Percentiles rank a stretch among this genome's conserved stretches.
Evolutionary conservation across 2,797 vertebrate genomes (phyloP).

Genomic region (Enteromius thamalakanensis): DNA sequence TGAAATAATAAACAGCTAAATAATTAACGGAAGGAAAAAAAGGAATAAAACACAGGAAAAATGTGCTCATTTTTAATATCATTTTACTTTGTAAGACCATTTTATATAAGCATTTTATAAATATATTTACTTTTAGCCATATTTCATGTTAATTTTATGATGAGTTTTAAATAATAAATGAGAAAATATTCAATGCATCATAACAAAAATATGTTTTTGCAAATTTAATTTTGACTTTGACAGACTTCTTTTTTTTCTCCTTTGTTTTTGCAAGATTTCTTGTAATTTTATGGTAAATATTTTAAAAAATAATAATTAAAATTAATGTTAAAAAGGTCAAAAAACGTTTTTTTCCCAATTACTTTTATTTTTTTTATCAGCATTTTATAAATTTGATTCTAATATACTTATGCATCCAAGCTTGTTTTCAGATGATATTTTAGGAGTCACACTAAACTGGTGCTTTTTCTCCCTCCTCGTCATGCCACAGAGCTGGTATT

Average conservation of each 20-base stretch:
- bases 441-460: slow-evolving; percentile 26
- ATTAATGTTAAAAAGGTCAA: not conserved
- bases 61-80: too few relatives aligned
- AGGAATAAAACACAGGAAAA: not conserved
- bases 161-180: not conserved
- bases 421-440: slow-evolving; percentile 29
- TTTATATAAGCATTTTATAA: not conserved
- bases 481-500: slow-evolving; percentile 60
- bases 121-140: not conserved
- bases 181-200: not conserved
- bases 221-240: not conserved
- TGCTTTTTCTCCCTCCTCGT: slow-evolving; percentile 54
- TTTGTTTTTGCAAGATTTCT: not conserved
- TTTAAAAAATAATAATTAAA: too few relatives aligned
- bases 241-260: not conserved
- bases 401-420: not conserved
- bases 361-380: not conserved
- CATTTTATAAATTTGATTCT: not conserved
- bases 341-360: not conserved
- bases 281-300: not conserved
- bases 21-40: not conserved
- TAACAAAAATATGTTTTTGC: not conserved
- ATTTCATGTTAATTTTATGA: not conserved
- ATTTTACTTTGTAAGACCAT: not conserved
- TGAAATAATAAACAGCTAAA: not conserved